Evolutionary conservation across 1,140 invertebrate species (phyloP), one percentile per base, ranked within the genome.

Genomic region (Trypoxylus dichotomus): DNA sequence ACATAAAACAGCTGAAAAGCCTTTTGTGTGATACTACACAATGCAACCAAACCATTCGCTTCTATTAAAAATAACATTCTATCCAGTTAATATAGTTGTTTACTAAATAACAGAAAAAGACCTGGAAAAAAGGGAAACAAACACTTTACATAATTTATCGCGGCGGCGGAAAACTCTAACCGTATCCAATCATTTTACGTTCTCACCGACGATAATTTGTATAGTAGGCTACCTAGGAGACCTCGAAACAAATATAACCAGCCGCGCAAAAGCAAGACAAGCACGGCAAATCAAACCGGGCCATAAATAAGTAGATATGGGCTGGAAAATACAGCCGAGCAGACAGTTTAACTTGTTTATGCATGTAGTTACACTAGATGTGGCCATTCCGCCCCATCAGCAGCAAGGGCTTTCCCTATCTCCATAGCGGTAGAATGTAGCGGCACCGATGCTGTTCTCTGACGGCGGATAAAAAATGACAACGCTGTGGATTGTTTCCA

Each of bases 281-380:
- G 81, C 78, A 80, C 63, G 58, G 79, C 80, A 82, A 79, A 82
- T 81, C 81, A 82, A 82, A 82, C 80, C 75, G 76, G 72, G 79
- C 73, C 71, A 82, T 81, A 82, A 81, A 82, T 82, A 81, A 82
- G 79, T 76, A 81, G 81, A 82, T 82, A 82, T 82, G 81, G 80
- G 77, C 77, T 78, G 80, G 81, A 82, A 82, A 81, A 82, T 82
- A 81, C 80, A 82, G 76, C 77, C 75, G 43, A 54, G 74, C 54
- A 79, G 81, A 82, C 80, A 82, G 74, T 81, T 81, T 80, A 82
- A 81, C 76, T 81, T 81, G 78, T 81, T 81, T 82, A 80, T 82
- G 81, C 78, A 75, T 79, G 75, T 78, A 79, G 80, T 80, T 82
- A 79, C 81, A 80, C 80, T 80, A 78, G 79, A 82, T 79, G 73